Evolutionary conservation across 2,797 vertebrate species (phyloP).

Genomic region (Lates japonicus): DNA sequence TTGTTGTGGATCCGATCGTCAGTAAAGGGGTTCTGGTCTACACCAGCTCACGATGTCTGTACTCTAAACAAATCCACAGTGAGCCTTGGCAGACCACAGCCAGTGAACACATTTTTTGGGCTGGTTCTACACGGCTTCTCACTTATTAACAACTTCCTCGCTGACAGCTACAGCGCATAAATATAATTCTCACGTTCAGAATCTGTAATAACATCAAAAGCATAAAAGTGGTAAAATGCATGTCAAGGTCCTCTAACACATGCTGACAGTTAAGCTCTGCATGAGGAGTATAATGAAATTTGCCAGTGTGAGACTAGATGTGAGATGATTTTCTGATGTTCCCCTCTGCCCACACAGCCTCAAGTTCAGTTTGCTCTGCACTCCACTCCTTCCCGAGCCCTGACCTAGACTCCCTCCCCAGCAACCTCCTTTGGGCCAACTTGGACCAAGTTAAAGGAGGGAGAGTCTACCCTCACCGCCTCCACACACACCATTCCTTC

Average conservation of each 20-base stretch:
- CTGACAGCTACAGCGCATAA: slow-evolving; percentile 7
- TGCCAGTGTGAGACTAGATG: slow-evolving; percentile 48
- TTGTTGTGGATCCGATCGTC: background rate
- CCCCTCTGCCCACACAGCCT: slow-evolving; percentile 49
- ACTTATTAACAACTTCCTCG: slow-evolving; percentile 19
- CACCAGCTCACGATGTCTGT: slow-evolving; percentile 1
- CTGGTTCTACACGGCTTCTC: slow-evolving; percentile 11
- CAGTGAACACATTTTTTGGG: slow-evolving; percentile 5
- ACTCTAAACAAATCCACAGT: background rate
- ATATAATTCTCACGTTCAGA: slow-evolving; percentile 29
- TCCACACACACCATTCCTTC: slow-evolving; percentile 42
- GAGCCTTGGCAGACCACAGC: background rate
- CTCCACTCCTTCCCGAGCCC: slow-evolving; percentile 53
- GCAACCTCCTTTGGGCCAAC: slow-evolving; percentile 79
- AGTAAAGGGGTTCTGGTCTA: background rate
- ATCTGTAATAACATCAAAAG: slow-evolving; percentile 39
- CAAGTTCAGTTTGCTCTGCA: slow-evolving; percentile 54
- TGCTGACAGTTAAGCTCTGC: slow-evolving; percentile 42
- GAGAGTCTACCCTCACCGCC: slow-evolving; percentile 60
- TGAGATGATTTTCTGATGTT: slow-evolving; percentile 56
- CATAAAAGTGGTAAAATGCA: slow-evolving; percentile 33
- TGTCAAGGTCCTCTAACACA: slow-evolving; percentile 52
- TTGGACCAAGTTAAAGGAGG: slow-evolving; percentile 85
- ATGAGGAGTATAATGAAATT: slow-evolving; percentile 37
- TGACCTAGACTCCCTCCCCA: slow-evolving; percentile 72